These are phyloP conservation scores for Uropsilus gracilis DNA, from an alignment of 2,113 vertebrate species.

Conservation along the genomic window DNA sequence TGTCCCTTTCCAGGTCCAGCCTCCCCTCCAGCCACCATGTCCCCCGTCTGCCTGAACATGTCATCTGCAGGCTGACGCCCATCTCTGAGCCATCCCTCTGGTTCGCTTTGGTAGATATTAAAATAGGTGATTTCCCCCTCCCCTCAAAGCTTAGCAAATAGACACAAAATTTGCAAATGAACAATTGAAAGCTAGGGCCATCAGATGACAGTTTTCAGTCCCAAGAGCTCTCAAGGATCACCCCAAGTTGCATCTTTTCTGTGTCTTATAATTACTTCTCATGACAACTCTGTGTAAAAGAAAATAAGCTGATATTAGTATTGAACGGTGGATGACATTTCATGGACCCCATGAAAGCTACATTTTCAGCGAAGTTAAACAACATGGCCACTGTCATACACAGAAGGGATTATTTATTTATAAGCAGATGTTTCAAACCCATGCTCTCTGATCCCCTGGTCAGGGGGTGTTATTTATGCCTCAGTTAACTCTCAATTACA, in stretches of 20 bases:
- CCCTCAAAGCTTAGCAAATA: background rate
- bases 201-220: background rate
- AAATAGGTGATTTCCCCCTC: background rate
- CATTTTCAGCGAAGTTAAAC: background rate
- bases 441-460: background rate
- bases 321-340: too few relatives aligned
- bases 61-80: too few relatives aligned
- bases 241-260: background rate
- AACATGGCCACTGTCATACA: background rate
- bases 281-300: background rate
- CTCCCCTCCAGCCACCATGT: too few relatives aligned
- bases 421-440: background rate
- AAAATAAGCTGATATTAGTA: background rate
- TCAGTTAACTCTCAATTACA: background rate
- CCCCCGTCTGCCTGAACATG: too few relatives aligned
- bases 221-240: background rate
- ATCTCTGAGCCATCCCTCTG: background rate
- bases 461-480: background rate
- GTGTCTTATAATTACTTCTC: background rate
- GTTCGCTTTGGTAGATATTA: background rate
- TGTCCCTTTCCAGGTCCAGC: too few relatives aligned
- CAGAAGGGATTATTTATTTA: background rate
- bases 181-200: background rate
- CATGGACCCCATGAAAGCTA: background rate
- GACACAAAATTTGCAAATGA: background rate